These are phyloP conservation scores for Gryllus bimaculatus DNA, from an alignment of 1,140 invertebrate species.

Conservation along the genomic window DNA sequence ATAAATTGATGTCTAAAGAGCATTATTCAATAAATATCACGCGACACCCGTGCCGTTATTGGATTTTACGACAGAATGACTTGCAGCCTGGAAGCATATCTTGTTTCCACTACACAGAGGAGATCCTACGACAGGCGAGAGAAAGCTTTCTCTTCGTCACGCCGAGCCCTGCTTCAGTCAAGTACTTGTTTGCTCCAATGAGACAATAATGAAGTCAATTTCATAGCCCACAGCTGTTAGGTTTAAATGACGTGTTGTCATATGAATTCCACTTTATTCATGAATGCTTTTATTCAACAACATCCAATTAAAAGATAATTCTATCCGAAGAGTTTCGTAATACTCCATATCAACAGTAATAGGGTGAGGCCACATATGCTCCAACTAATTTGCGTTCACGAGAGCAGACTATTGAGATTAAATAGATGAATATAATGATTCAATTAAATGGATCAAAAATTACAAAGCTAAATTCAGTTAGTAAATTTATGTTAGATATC, in stretches of 20 bases:
- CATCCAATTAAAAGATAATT: slow-evolving; percentile 2
- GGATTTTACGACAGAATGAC: neutral
- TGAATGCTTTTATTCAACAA: neutral
- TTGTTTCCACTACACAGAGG: neutral
- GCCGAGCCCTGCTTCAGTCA: neutral
- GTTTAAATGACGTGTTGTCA: neutral
- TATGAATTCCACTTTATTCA: neutral
- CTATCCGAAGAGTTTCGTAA: neutral
- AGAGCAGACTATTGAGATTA: neutral
- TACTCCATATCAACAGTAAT: neutral
- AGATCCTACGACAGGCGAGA: neutral
- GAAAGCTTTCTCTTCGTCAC: neutral
- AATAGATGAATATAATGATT: neutral
- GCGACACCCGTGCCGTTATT: neutral
- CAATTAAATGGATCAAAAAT: neutral
- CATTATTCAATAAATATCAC: neutral
- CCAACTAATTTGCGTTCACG: neutral
- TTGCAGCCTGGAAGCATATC: neutral
- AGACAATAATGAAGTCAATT: neutral
- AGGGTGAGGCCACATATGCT: neutral
- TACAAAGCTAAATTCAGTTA: too few species aligned
- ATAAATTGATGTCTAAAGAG: neutral
- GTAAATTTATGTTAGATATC: too few species aligned
- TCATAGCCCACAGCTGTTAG: neutral
- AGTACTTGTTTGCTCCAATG: neutral